A percentile compares a stretch with the other conserved stretches of the same genome.
phyloP scores from a whole-genome alignment of 35 echinoderm and acorn worm species.

The Amphiura filiformis region DNA sequence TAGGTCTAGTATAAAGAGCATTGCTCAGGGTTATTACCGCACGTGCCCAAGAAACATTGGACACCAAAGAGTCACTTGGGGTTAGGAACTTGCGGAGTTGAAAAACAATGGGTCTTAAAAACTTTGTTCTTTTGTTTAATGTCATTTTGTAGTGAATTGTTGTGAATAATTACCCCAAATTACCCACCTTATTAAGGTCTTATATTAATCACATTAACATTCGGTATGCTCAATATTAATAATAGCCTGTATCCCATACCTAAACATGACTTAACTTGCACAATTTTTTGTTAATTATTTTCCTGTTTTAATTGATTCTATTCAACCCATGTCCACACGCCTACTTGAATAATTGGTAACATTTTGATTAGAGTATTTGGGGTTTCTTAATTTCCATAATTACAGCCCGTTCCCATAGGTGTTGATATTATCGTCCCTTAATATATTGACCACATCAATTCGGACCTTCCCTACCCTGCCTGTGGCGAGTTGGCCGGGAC shows the following conservation, averaged over 20 bases:
- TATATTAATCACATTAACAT: not conserved
- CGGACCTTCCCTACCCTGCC: not conserved
- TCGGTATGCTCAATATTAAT: not conserved
- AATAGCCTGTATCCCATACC: too few species aligned
- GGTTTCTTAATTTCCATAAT: not conserved
- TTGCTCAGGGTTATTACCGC: too few species aligned
- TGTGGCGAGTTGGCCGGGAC: too few species aligned
- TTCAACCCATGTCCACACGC: not conserved
- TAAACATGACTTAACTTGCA: not conserved
- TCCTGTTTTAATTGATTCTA: not conserved
- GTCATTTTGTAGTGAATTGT: not conserved
- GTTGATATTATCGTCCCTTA: not conserved
- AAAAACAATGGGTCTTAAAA: not conserved
- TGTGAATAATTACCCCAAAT: not conserved
- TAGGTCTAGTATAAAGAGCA: too few species aligned
- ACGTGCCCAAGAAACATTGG: too few species aligned
- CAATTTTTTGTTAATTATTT: not conserved
- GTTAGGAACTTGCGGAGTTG: too few species aligned
- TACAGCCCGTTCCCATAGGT: not conserved
- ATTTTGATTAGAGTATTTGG: constrained; percentile 4
- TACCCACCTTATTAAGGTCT: not conserved
- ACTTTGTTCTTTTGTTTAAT: not conserved
- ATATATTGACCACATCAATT: not conserved
- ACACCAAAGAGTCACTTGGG: too few species aligned
- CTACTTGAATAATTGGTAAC: not conserved